Conservation (phyloP, 2,888 invertebrate species). For the Anagyrus pseudococci region DNA sequence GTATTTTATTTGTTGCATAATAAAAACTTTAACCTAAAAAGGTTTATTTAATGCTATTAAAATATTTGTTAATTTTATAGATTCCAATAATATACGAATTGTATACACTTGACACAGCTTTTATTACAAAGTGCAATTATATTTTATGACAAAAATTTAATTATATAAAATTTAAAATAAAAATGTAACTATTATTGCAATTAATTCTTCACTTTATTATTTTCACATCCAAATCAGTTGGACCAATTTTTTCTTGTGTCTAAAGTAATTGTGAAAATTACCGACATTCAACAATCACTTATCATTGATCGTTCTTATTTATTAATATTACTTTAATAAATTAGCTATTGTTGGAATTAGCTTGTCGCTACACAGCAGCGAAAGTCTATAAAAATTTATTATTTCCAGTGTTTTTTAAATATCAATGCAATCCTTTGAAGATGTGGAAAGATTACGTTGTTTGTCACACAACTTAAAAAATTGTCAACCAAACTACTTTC, state of each 20-base stretch:
- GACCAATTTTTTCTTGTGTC: constrained; percentile 25
- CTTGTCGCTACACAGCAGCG: constrained; percentile 56
- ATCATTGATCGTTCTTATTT: constrained; percentile 32
- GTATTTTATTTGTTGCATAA: constrained; percentile 27
- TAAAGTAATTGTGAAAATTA: constrained; percentile 35
- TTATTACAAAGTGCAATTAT: constrained; percentile 36
- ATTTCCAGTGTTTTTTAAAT: constrained; percentile 31
- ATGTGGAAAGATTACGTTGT: constrained; percentile 26
- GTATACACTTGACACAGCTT: constrained; percentile 34
- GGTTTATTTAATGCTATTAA: constrained; percentile 17
- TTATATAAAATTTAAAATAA: constrained; percentile 42
- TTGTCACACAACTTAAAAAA: constrained; percentile 25
- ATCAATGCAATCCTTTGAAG: constrained; percentile 30
- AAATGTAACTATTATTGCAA: constrained; percentile 41
- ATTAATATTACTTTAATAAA: constrained; percentile 50
- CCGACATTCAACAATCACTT: constrained; percentile 36
- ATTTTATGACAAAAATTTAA: constrained; percentile 42
- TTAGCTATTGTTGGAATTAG: constrained; percentile 54
- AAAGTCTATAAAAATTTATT: constrained; percentile 40
- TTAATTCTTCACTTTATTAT: constrained; percentile 29
- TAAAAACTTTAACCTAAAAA: too few relatives aligned
- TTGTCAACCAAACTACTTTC: constrained; percentile 38
- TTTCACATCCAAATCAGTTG: constrained; percentile 25
- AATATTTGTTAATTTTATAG: constrained; percentile 21
- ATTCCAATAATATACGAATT: constrained; percentile 28